These are phyloP conservation scores for Chinchilla lanigera DNA, from an alignment of 2,113 vertebrate genomes.

Conservation along the genomic window DNA sequence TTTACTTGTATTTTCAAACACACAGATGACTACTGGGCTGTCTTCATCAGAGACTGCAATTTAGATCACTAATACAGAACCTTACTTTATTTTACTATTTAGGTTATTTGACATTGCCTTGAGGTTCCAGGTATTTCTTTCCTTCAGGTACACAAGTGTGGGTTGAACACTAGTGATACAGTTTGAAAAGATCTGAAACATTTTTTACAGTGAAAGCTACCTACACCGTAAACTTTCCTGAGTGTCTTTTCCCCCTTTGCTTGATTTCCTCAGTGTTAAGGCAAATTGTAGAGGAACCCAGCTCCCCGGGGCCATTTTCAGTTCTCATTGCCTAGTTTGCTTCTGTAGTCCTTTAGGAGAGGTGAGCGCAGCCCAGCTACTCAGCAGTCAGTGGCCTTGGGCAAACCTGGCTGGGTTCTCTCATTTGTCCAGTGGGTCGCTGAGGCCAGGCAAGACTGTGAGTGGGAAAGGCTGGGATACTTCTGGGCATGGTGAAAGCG, in stretches of 20 bases:
- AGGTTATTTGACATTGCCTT: background rate
- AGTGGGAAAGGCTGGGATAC: background rate
- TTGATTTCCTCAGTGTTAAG: slow-evolving; percentile 20
- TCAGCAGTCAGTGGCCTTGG: background rate
- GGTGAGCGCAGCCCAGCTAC: background rate
- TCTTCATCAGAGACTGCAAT: background rate
- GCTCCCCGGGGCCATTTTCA: background rate
- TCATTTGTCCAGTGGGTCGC: slow-evolving; percentile 27
- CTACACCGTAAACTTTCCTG: background rate
- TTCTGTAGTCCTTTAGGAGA: slow-evolving; percentile 10
- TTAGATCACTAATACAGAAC: background rate
- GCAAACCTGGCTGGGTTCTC: background rate
- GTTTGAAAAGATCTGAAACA: slow-evolving; percentile 30
- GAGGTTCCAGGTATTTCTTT: background rate
- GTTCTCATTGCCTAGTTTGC: slow-evolving; percentile 3
- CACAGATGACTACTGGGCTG: background rate
- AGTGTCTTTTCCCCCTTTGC: background rate
- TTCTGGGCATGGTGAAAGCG: background rate
- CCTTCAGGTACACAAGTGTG: background rate
- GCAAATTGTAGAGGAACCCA: background rate
- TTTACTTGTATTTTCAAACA: slow-evolving; percentile 39
- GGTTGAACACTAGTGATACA: slow-evolving; percentile 16
- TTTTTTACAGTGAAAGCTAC: slow-evolving; percentile 24
- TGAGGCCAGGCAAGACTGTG: background rate
- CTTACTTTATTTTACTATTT: background rate